Evolutionary conservation across 2,113 vertebrate species (phyloP), one percentile per base, ranked within the genome.

Genomic region (Siniperca knerii): DNA sequence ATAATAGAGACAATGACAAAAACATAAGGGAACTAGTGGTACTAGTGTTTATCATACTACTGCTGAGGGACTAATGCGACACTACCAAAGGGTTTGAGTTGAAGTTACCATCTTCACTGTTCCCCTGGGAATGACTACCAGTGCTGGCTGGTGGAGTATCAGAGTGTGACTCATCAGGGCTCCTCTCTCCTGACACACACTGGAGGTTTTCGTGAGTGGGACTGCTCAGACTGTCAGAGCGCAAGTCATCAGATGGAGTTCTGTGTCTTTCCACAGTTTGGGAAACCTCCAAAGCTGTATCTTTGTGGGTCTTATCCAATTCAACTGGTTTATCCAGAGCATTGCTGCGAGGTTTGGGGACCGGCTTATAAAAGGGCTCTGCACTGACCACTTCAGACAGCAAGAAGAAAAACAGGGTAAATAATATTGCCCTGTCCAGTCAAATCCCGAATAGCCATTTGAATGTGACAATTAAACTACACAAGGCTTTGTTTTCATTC

Each of bases 291-390:
- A 79, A 88, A 84, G 91, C 92, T 79, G 89, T 7, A 6, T 46
- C 79, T 69, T 87, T 92, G 80, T 76, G 79, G 71, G 82, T 75
- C 37, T 88, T 87, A 82, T 89, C 90, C 90, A 93, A 35, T 20
- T 88, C 79, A 86, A 62, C 67, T 29, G 68, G 83, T 89, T 94
- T 95, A 75, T 93, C 93, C 73, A 93, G 90, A 82, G 90, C 90
- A 76, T 93, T 95, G 93, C 91, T 94, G 91, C 54, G 82, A 83
- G 95, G 94, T 89, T 94, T 95, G 73, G 92, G 95, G 87, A 82
- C 84, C 23, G 93, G 87, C 79, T 94, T 94, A 86, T 75, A 70
- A 70, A 89, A 65, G 83, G 79, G 82, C 89, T 93, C 89, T 62
- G 72, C 0, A 75, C 77, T 79, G 48, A 65, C 35, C 11, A 72